Base-by-base conservation (phyloP, 2,888 invertebrate species). In the Patella pellucida region DNA sequence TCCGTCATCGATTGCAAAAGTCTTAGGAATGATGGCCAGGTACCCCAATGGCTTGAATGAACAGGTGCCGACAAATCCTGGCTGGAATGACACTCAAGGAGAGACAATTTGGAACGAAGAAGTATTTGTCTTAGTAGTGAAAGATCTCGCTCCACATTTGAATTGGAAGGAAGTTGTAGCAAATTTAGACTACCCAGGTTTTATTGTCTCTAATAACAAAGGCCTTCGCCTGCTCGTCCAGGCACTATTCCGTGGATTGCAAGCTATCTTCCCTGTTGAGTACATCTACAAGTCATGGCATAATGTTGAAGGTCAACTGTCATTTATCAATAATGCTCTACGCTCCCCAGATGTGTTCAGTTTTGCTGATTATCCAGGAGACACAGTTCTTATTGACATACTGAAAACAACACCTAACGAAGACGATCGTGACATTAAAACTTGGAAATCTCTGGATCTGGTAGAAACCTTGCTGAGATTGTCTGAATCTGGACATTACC, bases 391-490 rank as follows among this genome's bases (percentile, higher is more conserved):
- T 2, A 94, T 96, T 69, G 97, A 98, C 86, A 94, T 96, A 81
- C 91, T 99, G 62, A 99, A 99, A 92, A 95, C 96, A 15, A 95
- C 96, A 9, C 98, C 98, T 0, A 99, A 99, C 92, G 95, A 95
- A 41, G 97, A 98, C 85, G 97, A 96, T 90, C 96, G 97, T 90
- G 98, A 98, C 90, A 94, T 97, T 69, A 94, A 95, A 69, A 95
- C 95, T 27, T 99, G 98, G 98, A 95, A 97, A 82, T 97, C 96
- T 3, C 91, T 98, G 77, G 97, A 97, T 89, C 93, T 99, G 77
- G 94, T 98, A 0, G 98, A 99, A 89, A 92, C 96, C 51, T 91
- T 99, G 72, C 92, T 99, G 77, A 94, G 94, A 86, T 94, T 98
- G 83, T 95, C 97, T 2, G 98, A 98, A 27, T 94, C 95, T 79